Conservation (phyloP, 2,888 invertebrate species). For the Cremastobaeus sp. region DNA sequence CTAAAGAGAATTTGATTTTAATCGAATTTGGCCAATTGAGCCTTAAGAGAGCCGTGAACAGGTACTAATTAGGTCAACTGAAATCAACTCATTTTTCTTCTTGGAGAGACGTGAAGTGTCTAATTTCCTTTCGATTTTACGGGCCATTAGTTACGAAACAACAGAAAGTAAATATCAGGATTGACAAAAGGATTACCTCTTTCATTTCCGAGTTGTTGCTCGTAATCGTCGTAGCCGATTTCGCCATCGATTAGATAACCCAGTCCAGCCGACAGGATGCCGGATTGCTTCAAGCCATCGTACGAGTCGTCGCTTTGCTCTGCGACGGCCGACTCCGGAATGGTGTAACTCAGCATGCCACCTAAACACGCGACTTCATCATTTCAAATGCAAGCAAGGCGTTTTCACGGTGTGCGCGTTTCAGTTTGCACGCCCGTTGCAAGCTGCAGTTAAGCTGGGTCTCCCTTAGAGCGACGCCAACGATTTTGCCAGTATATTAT, state of each 20-base stretch:
- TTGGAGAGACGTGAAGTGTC: too few relatives aligned
- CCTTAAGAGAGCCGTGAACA: too few relatives aligned
- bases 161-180: background rate
- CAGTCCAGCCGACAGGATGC: conserved; percentile 81
- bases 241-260: conserved; percentile 86
- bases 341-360: conserved; percentile 80
- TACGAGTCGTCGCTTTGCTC: conserved; percentile 83
- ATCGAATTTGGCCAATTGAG: too few relatives aligned
- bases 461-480: conserved; percentile 14
- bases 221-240: conserved; percentile 82
- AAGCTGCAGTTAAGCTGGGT: conserved; percentile 25
- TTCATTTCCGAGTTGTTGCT: conserved; percentile 81
- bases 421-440: conserved; percentile 25
- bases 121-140: too few relatives aligned
- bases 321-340: conserved; percentile 80
- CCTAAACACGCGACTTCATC: conserved; percentile 74
- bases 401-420: conserved; percentile 46
- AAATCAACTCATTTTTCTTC: too few relatives aligned
- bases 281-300: conserved; percentile 80
- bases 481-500: conserved; percentile 20
- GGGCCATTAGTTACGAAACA: background rate
- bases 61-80: too few relatives aligned
- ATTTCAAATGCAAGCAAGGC: conserved; percentile 57
- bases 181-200: conserved; percentile 78
- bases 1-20: too few relatives aligned